Evolutionary conservation across 2,888 invertebrate genomes (phyloP), one percentile per base, ranked within the genome.

Genomic region (Chrysopilus asiliformis): DNA sequence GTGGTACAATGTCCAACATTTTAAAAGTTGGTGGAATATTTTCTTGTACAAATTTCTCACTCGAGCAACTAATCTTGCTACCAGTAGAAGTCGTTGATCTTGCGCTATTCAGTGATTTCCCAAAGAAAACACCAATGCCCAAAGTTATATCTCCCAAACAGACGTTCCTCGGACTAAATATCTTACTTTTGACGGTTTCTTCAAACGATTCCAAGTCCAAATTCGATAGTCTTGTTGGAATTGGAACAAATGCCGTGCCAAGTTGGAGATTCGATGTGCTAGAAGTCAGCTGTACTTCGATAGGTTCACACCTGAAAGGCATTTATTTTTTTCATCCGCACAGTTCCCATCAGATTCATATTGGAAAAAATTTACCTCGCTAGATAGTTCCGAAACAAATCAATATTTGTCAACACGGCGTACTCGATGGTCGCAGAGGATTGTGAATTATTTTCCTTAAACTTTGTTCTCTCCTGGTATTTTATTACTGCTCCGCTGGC

Each of bases 321-420:
- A 54, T 48, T 42, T 44, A 49, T 19, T 56, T 53, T 52, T 56
- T n/a, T n/a, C n/a, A n/a, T n/a, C n/a, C n/a, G n/a, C 36, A 24
- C 36, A 16, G 17, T 15, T 30, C n/a, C n/a, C n/a, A n/a, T n/a
- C n/a, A n/a, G n/a, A n/a, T n/a, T n/a, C n/a, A n/a, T n/a, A n/a
- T n/a, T n/a, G n/a, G n/a, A n/a, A n/a, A n/a, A n/a, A n/a, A n/a
- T n/a, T n/a, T n/a, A n/a, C n/a, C n/a, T n/a, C 6, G 9, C n/a
- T 26, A 53, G 47, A 43, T 43, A 48, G 17, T 56, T 53, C 52
- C 55, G 53, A 47, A 58, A 57, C 52, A 57, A 49, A 34, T 44
- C 47, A 43, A 48, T 44, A 45, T 45, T 53, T 40, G 50, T 50
- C 24, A 45, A 43, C 37, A 51, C 48, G 39, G 43, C 47, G 45